These are phyloP conservation scores for Tetragonula carbonaria DNA, from an alignment of 2,888 invertebrate species.

Conservation along the genomic window DNA sequence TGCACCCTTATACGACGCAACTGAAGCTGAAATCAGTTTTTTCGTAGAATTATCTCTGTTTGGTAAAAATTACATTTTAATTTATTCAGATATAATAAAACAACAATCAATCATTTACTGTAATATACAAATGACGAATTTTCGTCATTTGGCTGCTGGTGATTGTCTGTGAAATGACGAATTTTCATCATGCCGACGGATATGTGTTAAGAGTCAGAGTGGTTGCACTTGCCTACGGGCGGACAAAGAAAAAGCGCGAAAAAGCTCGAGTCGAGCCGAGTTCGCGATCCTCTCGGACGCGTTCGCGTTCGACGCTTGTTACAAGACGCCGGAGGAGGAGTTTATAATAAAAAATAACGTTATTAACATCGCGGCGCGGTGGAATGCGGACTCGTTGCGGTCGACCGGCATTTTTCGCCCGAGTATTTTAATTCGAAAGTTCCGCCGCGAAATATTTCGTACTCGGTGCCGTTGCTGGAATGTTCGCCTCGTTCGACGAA, in stretches of 20 bases:
- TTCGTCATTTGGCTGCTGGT: too few relatives aligned
- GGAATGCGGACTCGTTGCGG: constrained; percentile 20
- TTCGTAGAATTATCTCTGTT: too few relatives aligned
- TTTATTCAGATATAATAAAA: too few relatives aligned
- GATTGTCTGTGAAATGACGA: too few relatives aligned
- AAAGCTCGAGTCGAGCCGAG: constrained; percentile 5
- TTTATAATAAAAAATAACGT: constrained; percentile 34
- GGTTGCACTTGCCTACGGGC: background rate
- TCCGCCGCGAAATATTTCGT: constrained; percentile 46
- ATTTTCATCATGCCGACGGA: too few relatives aligned
- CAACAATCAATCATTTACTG: too few relatives aligned
- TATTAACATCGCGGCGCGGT: constrained; percentile 16
- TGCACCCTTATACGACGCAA: too few relatives aligned
- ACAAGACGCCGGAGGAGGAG: constrained; percentile 9
- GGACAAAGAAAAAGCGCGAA: background rate
- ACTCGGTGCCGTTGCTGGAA: constrained; percentile 10
- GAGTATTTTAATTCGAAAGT: constrained; percentile 60
- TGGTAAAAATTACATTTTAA: too few relatives aligned
- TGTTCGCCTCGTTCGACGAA: constrained; percentile 22
- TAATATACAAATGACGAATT: too few relatives aligned
- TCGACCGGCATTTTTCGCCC: constrained; percentile 24
- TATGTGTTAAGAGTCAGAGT: too few relatives aligned
- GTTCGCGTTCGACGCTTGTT: background rate
- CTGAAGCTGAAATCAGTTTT: too few relatives aligned
- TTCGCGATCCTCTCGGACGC: background rate